These are phyloP conservation scores for Eidolon helvum DNA, from an alignment of 2,113 vertebrate genomes.

Conservation along the genomic window DNA sequence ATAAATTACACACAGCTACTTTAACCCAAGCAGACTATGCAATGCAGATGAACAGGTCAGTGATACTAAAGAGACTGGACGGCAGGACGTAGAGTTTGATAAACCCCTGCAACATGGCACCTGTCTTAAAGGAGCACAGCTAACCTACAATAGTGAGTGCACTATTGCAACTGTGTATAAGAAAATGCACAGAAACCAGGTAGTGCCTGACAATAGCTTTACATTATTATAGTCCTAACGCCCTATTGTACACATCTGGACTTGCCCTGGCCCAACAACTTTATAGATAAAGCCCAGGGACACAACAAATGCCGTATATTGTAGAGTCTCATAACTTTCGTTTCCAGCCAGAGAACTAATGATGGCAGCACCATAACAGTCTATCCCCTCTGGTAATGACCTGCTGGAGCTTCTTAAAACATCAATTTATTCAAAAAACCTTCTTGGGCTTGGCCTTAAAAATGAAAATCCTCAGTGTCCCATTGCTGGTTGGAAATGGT, in stretches of 20 bases:
- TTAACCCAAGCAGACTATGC: not conserved
- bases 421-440: not conserved
- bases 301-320: not conserved
- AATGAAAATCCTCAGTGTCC: not conserved
- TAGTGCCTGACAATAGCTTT: not conserved
- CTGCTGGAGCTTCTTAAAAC: not conserved
- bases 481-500: not conserved
- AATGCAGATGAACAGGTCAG: not conserved
- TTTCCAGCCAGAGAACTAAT: not conserved
- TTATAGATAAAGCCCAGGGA: not conserved
- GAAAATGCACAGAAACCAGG: not conserved
- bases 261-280: not conserved
- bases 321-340: not conserved
- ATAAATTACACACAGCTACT: not conserved
- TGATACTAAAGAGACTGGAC: accelerated
- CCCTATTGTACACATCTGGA: not conserved
- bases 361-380: not conserved
- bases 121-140: not conserved
- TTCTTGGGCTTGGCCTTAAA: not conserved
- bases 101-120: not conserved
- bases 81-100: not conserved
- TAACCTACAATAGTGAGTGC: not conserved
- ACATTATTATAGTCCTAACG: too few species aligned
- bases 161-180: not conserved
- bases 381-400: not conserved